These are phyloP conservation scores for Gopherus evgoodei DNA, from an alignment of 2,113 vertebrate species.

Conservation along the genomic window DNA sequence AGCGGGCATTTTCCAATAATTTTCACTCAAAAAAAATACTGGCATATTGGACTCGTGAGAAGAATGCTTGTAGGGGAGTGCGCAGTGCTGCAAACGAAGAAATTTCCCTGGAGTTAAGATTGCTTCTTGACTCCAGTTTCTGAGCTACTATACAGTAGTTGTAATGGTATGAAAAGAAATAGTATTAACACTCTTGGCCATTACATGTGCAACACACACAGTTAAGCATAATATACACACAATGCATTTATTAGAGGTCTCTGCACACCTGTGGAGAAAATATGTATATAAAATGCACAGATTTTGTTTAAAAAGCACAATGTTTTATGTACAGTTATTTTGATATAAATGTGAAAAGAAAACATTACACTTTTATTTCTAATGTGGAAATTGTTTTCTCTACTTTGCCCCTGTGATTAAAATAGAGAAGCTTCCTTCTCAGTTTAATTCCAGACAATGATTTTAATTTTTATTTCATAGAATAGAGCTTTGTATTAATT, in stretches of 20 bases:
- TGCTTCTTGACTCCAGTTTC: rapidly evolving
- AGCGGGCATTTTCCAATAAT: neutral
- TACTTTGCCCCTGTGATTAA: neutral
- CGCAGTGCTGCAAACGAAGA: neutral
- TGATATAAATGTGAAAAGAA: neutral
- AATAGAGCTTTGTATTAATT: neutral
- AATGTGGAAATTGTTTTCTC: neutral
- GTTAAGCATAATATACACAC: rapidly evolving
- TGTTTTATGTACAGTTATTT: neutral
- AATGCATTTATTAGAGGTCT: neutral
- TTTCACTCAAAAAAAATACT: neutral
- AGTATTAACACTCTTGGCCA: rapidly evolving
- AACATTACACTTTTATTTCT: neutral
- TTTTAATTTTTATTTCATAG: neutral
- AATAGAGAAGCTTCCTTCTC: neutral
- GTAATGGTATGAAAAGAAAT: neutral
- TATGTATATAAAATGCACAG: neutral
- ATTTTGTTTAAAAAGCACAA: neutral
- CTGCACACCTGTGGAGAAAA: neutral
- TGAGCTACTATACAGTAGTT: neutral
- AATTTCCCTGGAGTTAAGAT: neutral
- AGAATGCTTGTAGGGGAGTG: neutral
- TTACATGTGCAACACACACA: rapidly evolving
- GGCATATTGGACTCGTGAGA: neutral
- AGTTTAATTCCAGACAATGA: neutral